Conservation (phyloP, 2,888 invertebrate genomes). For the Mesorhabditis sp. region DNA sequence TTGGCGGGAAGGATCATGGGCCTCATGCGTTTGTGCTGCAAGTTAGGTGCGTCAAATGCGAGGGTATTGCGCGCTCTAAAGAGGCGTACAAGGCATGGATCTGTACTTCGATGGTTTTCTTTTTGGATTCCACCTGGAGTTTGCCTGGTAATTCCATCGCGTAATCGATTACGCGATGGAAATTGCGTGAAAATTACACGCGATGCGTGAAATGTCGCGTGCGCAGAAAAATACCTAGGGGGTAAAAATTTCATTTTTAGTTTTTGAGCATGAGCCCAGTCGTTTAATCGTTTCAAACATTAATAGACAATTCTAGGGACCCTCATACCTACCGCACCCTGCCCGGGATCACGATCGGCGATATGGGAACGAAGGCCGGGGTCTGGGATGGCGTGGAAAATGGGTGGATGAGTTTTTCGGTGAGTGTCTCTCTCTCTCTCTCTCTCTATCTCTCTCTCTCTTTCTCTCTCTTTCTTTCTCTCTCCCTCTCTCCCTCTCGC, state of each 20-base stretch:
- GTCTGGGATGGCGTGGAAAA: slow-evolving; percentile 83
- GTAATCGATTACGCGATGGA: too few species aligned
- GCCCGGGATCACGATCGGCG: slow-evolving; percentile 80
- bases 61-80: too few species aligned
- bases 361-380: slow-evolving; percentile 86
- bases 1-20: slow-evolving; percentile 66
- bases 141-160: not conserved
- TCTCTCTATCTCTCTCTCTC: too few species aligned
- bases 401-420: slow-evolving; percentile 64
- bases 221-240: too few species aligned
- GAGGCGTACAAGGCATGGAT: too few species aligned
- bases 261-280: too few species aligned
- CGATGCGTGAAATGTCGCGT: too few species aligned
- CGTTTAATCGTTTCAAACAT: not conserved
- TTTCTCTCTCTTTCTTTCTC: not conserved
- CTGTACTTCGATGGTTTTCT: too few species aligned
- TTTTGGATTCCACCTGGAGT: not conserved
- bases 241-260: too few species aligned
- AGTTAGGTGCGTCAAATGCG: slow-evolving; percentile 60
- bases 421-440: slow-evolving; percentile 11
- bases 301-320: slow-evolving; percentile 14
- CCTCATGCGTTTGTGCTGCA: slow-evolving; percentile 84
- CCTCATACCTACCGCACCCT: slow-evolving; percentile 24
- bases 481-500: not conserved
- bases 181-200: too few species aligned